Conservation (phyloP, 2,113 vertebrate genomes). For the Megaleporinus macrocephalus region DNA sequence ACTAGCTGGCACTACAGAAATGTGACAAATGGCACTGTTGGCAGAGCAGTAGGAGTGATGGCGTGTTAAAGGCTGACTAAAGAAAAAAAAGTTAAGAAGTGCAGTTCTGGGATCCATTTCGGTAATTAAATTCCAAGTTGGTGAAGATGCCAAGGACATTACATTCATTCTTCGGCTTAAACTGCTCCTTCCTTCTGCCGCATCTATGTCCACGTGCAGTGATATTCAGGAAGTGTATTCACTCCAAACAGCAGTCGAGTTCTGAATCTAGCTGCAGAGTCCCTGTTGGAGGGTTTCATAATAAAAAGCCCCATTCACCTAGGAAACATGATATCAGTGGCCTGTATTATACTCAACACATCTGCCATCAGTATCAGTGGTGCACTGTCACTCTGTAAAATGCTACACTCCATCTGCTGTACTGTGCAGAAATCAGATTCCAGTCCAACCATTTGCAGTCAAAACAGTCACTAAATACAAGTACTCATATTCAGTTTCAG, state of each 20-base stretch:
- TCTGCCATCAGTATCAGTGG: not conserved
- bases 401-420: not conserved
- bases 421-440: too few species aligned
- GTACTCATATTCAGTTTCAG: too few species aligned
- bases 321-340: not conserved
- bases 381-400: not conserved
- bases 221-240: too few species aligned
- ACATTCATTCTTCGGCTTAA: not conserved
- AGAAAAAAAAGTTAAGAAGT: not conserved
- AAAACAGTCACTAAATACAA: too few species aligned
- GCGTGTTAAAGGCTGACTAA: slow-evolving; percentile 17
- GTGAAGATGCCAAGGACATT: not conserved
- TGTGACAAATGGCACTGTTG: slow-evolving; percentile 19
- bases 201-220: too few species aligned
- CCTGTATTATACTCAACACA: not conserved
- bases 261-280: too few species aligned
- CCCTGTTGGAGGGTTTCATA: too few species aligned
- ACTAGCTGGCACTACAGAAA: slow-evolving; percentile 2
- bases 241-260: too few species aligned
- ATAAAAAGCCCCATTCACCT: not conserved
- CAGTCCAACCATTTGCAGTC: too few species aligned
- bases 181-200: too few species aligned
- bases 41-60: not conserved
- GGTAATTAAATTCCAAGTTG: slow-evolving; percentile 17
- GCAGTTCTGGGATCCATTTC: not conserved